Conservation (phyloP, 2,113 vertebrate species). For the Mus musculus region DNA sequence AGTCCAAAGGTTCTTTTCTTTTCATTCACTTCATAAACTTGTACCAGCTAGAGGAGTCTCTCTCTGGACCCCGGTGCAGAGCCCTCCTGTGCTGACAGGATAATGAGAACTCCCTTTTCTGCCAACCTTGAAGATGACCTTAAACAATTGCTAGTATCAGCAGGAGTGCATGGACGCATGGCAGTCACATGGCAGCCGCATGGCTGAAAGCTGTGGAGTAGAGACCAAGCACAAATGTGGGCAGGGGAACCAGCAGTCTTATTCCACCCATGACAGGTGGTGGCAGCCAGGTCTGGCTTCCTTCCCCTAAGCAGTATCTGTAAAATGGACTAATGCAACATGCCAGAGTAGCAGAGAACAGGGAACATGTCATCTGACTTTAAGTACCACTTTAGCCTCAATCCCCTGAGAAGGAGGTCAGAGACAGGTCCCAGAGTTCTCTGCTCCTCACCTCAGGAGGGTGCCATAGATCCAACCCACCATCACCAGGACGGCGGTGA, state of each 20-base stretch:
- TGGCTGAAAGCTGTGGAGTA: neutral
- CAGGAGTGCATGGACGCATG: neutral
- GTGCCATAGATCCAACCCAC: neutral
- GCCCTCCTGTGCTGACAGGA: neutral
- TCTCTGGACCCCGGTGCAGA: neutral
- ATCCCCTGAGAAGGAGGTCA: conserved; percentile 33
- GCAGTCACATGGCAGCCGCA: neutral
- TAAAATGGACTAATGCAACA: neutral
- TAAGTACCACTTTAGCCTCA: neutral
- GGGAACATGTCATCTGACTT: neutral
- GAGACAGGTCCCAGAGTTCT: neutral
- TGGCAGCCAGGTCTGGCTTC: neutral
- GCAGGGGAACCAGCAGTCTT: neutral
- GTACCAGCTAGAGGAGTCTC: neutral
- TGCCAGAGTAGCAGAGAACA: neutral
- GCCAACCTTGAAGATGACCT: neutral
- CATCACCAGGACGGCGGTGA: neutral
- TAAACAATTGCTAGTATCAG: neutral
- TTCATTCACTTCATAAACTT: neutral
- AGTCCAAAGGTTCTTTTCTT: neutral
- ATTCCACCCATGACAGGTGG: rapidly evolving
- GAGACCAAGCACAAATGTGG: too few species aligned
- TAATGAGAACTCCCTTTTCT: neutral
- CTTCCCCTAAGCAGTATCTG: neutral
- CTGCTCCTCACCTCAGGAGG: neutral